phyloP scores from a whole-genome alignment of 2,888 invertebrate genomes.

The Ophion ellenae region DNA sequence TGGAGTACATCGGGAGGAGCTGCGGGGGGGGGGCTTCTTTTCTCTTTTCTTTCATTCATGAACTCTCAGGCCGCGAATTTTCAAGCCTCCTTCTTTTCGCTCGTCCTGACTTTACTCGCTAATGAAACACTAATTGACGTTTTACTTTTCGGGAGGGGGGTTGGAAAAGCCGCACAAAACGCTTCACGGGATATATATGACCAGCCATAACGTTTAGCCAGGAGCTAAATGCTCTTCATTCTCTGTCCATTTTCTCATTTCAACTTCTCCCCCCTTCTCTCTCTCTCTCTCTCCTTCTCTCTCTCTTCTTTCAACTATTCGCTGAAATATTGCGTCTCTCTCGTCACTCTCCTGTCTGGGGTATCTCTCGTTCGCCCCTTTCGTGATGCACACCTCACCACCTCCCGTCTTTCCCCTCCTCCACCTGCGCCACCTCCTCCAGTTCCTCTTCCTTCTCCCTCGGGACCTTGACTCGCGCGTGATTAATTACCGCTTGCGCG shows the following conservation, averaged over 20 bases:
- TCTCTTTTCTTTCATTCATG: not conserved
- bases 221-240: constrained; percentile 56
- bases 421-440: constrained; percentile 30
- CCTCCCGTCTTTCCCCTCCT: not conserved
- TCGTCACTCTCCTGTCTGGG: constrained; percentile 32
- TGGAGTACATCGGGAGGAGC: not conserved
- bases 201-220: constrained; percentile 51
- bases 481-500: constrained; percentile 67
- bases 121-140: constrained; percentile 76
- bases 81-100: constrained; percentile 21
- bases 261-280: not conserved
- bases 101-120: constrained; percentile 61
- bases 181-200: constrained; percentile 47
- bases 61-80: not conserved
- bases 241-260: constrained; percentile 37
- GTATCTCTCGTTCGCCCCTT: constrained; percentile 34
- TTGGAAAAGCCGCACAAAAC: constrained; percentile 38
- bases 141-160: constrained; percentile 54
- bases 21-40: not conserved
- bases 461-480: constrained; percentile 68
- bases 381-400: constrained; percentile 15
- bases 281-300: constrained; percentile 22
- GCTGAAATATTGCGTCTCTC: constrained; percentile 9
- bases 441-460: constrained; percentile 43
- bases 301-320: not conserved